Conservation (phyloP, 2,888 invertebrate species). For the Ischnus inquisitorius region DNA sequence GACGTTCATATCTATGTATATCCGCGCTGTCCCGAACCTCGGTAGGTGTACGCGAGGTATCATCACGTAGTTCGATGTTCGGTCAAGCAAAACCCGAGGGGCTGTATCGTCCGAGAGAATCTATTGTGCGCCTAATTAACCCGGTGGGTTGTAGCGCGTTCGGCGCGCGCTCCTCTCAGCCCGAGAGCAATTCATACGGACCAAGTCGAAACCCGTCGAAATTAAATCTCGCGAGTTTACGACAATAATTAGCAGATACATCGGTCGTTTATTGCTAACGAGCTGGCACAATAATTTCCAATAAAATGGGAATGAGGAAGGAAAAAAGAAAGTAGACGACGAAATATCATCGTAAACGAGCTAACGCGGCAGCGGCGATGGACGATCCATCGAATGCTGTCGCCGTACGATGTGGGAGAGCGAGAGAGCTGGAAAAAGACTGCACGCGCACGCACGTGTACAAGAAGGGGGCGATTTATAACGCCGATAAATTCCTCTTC, state of each 20-base stretch:
- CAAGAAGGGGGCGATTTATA: conserved; percentile 79
- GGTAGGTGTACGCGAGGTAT: conserved; percentile 66
- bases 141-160: conserved; percentile 57
- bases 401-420: conserved; percentile 25
- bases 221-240: not conserved
- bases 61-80: conserved; percentile 64
- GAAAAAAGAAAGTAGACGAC: not conserved
- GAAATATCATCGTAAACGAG: conserved; percentile 30
- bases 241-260: not conserved
- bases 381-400: conserved; percentile 74
- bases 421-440: conserved; percentile 16
- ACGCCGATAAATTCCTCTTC: conserved; percentile 82
- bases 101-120: conserved; percentile 63
- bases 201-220: not conserved
- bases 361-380: conserved; percentile 55
- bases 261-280: not conserved
- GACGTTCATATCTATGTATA: conserved; percentile 41
- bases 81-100: conserved; percentile 50
- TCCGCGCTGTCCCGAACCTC: conserved; percentile 41
- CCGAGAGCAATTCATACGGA: not conserved
- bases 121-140: conserved; percentile 69
- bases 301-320: not conserved
- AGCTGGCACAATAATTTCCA: not conserved
- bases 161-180: conserved; percentile 41
- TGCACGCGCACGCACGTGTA: conserved; percentile 29